Conservation (phyloP, 2,888 invertebrate genomes). For the Caenorhabditis japonica region DNA sequence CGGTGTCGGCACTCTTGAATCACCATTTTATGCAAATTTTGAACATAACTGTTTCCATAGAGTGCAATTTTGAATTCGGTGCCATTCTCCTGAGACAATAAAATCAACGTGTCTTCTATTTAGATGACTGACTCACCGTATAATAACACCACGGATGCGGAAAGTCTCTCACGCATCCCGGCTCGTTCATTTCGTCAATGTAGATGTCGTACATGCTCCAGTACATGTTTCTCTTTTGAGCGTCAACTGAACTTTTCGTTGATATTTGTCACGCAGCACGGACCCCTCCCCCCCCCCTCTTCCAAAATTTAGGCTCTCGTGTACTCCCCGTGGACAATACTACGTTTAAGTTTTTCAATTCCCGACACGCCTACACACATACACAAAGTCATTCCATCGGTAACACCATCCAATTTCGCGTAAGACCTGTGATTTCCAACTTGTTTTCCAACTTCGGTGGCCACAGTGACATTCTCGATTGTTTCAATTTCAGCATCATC, state of each 20-base stretch:
- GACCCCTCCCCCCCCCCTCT: too few species aligned
- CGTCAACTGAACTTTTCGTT: constrained; percentile 26
- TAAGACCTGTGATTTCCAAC: background rate
- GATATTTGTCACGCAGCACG: too few species aligned
- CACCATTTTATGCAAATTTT: constrained; percentile 29
- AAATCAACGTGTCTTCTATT: background rate
- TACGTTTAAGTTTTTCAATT: too few species aligned
- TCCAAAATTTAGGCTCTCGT: too few species aligned
- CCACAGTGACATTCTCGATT: too few species aligned
- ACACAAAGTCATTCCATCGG: constrained; percentile 30
- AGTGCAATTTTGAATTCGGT: constrained; percentile 31
- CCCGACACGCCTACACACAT: too few species aligned
- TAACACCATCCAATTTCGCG: constrained; percentile 22
- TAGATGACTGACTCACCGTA: background rate
- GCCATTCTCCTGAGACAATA: constrained; percentile 9
- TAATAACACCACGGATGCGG: constrained; percentile 32
- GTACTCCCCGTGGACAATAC: too few species aligned
- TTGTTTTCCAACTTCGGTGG: too few species aligned
- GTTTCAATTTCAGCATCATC: background rate
- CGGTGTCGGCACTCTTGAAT: constrained; percentile 7
- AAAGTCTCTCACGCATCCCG: constrained; percentile 19
- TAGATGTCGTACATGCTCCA: constrained; percentile 16
- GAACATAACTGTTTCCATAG: constrained; percentile 36
- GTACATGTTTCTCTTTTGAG: constrained; percentile 14
- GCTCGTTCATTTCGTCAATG: constrained; percentile 14